A percentile compares a stretch with the other conserved stretches of the same genome.
Evolutionary conservation across 2,797 vertebrate genomes (phyloP).

Genomic region (Picus viridis): DNA sequence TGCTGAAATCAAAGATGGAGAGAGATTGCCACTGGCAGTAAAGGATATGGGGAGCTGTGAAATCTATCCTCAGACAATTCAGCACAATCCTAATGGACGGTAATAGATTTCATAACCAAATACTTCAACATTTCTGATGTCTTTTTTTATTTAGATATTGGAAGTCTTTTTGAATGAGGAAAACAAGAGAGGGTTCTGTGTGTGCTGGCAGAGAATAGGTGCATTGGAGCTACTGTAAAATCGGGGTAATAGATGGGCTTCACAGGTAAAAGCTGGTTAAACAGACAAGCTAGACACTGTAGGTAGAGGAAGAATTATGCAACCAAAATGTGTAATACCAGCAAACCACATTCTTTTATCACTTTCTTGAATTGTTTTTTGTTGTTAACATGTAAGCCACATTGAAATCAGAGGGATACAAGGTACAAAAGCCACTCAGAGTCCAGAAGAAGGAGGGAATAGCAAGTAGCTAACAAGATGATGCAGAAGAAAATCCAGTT

Average conservation of each 20-base stretch:
- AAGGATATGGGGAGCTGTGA: conserved; percentile 99
- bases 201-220: background rate
- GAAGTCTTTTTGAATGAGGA: background rate
- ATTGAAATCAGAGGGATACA: background rate
- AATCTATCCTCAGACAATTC: conserved; percentile 98
- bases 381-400: background rate
- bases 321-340: background rate
- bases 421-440: background rate
- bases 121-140: background rate
- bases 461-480: background rate
- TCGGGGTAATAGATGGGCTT: background rate
- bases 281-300: background rate
- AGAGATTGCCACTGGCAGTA: conserved; percentile 93
- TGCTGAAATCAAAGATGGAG: conserved; percentile 96
- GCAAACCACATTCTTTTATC: background rate
- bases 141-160: background rate
- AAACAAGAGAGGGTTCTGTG: background rate
- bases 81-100: conserved; percentile 98
- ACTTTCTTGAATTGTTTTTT: background rate
- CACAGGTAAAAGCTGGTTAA: background rate
- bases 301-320: background rate
- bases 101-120: conserved; percentile 65
- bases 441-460: background rate
- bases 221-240: background rate
- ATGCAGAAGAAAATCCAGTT: background rate